Evolutionary conservation across 2,113 vertebrate species (phyloP).

Genomic region (Oxyura jamaicensis): DNA sequence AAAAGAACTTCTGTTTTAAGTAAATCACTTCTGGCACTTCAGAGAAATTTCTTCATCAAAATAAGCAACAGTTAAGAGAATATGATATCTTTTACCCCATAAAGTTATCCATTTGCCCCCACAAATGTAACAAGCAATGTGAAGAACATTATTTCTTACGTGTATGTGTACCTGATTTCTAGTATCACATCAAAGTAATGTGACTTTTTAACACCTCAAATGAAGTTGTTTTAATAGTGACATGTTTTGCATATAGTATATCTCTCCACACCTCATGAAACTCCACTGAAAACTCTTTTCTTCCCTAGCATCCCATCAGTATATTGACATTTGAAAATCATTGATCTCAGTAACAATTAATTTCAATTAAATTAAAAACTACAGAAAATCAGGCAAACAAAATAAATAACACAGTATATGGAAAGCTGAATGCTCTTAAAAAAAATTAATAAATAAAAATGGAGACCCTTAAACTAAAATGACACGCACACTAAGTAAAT

Average conservation of each 20-base stretch:
- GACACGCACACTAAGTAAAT: neutral
- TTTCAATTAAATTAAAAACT: constrained; percentile 42
- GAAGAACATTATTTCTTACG: neutral
- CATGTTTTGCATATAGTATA: neutral
- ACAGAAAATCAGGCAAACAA: neutral
- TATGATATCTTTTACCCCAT: neutral
- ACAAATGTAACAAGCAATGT: neutral
- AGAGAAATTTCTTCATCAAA: neutral
- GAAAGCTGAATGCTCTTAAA: neutral
- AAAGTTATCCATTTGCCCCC: neutral
- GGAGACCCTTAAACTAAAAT: constrained; percentile 18
- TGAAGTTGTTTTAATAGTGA: neutral
- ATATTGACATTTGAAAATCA: constrained; percentile 13
- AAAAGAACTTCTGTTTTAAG: fast-evolving
- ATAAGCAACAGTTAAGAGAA: neutral
- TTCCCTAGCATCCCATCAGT: neutral
- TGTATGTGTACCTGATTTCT: neutral
- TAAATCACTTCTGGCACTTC: neutral
- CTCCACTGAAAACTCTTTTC: neutral
- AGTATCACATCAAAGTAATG: neutral
- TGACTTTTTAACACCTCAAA: neutral
- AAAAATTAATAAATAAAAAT: neutral
- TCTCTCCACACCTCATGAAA: neutral
- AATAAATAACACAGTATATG: constrained; percentile 15
- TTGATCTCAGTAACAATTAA: constrained; percentile 19